Conservation (phyloP, 2,797 vertebrate genomes). For the Varecia variegata region DNA sequence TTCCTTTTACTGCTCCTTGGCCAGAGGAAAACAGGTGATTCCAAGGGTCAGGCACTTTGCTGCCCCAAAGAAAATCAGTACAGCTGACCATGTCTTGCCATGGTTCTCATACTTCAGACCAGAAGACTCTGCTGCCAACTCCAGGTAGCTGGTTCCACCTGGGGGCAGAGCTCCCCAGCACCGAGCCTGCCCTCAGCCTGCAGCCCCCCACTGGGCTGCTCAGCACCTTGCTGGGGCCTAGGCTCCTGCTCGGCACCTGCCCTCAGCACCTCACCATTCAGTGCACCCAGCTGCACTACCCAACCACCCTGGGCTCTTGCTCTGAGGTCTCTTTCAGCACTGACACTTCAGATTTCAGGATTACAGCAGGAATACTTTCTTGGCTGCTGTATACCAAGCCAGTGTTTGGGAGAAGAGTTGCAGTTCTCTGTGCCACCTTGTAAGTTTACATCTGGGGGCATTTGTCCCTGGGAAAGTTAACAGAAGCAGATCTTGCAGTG, state of each 20-base stretch:
- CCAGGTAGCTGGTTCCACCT: neutral
- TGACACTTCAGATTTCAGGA: neutral
- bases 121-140: neutral
- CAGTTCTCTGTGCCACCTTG: neutral
- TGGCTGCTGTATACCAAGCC: neutral
- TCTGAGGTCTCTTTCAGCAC: neutral
- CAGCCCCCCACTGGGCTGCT: neutral
- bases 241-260: accelerated
- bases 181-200: too few relatives aligned
- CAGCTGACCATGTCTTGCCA: neutral
- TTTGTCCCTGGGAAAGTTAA: neutral
- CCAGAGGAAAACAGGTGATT: neutral
- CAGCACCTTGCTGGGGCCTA: neutral
- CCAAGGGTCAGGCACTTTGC: neutral
- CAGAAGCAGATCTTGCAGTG: neutral
- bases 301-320: accelerated
- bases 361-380: neutral
- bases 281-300: neutral
- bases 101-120: too few relatives aligned
- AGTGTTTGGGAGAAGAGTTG: neutral
- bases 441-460: neutral
- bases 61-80: neutral
- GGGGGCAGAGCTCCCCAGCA: neutral
- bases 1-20: neutral
- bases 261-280: accelerated